Conservation (phyloP, 2,113 vertebrate species). For the Hemiscyllium ocellatum region DNA sequence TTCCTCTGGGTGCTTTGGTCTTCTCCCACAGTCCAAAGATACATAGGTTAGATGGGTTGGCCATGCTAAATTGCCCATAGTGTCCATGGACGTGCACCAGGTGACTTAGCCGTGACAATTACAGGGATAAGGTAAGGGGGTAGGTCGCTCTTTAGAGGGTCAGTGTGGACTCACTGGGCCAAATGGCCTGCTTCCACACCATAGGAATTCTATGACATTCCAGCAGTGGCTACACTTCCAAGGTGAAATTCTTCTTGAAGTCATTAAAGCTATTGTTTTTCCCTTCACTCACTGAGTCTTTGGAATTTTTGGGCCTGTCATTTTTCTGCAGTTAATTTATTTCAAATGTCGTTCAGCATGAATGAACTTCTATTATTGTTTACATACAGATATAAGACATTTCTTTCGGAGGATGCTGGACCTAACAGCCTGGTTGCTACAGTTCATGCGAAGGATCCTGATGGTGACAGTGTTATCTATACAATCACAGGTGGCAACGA, state of each 20-base stretch:
- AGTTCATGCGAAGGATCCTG: slow-evolving; percentile 75
- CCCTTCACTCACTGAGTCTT: neutral
- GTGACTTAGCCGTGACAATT: no score
- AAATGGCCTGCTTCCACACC: no score
- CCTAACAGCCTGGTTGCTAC: slow-evolving; percentile 75
- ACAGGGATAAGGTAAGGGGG: no score
- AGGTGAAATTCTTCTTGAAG: neutral
- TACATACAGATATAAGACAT: slow-evolving; percentile 70
- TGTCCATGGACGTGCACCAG: no score
- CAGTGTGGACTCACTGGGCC: no score
- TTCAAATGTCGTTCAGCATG: neutral
- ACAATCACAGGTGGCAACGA: slow-evolving; percentile 77
- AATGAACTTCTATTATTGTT: slow-evolving; percentile 13
- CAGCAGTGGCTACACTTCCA: neutral
- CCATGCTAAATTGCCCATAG: no score
- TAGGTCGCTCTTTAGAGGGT: no score
- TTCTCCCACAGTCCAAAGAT: no score
- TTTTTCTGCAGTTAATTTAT: neutral
- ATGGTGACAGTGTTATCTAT: slow-evolving; percentile 72
- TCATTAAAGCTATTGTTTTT: neutral
- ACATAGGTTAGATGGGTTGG: no score
- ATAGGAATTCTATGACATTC: neutral
- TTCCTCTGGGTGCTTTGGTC: no score
- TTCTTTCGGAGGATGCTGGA: slow-evolving; percentile 81
- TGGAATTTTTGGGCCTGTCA: neutral